Evolutionary conservation across 2,797 vertebrate genomes (phyloP).

Genomic region (Ciconia nigra): DNA sequence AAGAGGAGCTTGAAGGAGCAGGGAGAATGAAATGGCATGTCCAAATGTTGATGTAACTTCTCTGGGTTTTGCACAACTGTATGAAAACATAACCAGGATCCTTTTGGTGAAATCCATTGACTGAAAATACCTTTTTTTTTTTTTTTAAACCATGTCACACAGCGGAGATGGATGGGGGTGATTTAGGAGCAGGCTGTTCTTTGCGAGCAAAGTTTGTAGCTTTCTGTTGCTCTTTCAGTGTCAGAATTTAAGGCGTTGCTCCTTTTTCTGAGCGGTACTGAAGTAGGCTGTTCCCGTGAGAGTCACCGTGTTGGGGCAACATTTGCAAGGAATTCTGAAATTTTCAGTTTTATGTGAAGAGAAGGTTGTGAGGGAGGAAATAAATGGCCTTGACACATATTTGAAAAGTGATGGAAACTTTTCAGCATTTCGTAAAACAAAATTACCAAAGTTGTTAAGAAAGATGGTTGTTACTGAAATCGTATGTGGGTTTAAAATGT

Average conservation of each 20-base stretch:
- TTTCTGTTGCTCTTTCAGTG: neutral
- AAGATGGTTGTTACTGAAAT: neutral
- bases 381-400: neutral
- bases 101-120: neutral
- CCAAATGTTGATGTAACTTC: neutral
- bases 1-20: neutral
- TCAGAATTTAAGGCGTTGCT: neutral
- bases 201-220: neutral
- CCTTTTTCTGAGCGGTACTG: neutral
- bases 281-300: neutral
- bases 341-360: neutral
- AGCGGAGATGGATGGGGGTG: neutral
- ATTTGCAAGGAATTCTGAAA: slow-evolving; percentile 6
- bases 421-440: neutral
- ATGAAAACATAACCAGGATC: neutral
- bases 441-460: neutral
- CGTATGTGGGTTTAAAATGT: neutral
- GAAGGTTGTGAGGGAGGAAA: neutral
- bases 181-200: neutral
- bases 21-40: neutral
- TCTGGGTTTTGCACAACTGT: neutral
- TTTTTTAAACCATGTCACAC: neutral
- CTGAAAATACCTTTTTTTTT: neutral
- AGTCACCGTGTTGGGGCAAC: neutral
- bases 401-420: neutral